Percentiles rank a stretch among this genome's conserved stretches.
These are phyloP conservation scores for Ailuropoda melanoleuca DNA, from an alignment of 2,113 vertebrate species.

Conservation along the genomic window DNA sequence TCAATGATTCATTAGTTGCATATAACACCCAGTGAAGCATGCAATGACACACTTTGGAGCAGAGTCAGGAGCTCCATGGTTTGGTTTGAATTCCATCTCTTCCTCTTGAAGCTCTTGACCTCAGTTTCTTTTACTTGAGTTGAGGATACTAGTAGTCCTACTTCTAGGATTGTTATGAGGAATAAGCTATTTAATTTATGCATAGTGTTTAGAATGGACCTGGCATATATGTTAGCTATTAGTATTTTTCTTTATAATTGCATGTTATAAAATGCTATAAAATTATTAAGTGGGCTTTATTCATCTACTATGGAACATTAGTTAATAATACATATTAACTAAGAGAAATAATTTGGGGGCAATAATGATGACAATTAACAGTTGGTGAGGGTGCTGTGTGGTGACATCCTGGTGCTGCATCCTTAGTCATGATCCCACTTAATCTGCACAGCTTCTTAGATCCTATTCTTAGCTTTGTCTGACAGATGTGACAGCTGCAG, in stretches of 20 bases:
- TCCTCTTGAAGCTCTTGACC: neutral
- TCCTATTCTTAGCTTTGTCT: neutral
- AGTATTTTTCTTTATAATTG: neutral
- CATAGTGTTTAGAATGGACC: neutral
- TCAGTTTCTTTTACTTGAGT: neutral
- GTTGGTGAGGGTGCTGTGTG: too few species aligned
- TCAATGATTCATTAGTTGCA: too few species aligned
- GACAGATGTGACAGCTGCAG: neutral
- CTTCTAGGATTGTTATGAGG: neutral
- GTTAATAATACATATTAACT: neutral
- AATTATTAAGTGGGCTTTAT: neutral
- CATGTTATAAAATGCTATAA: neutral
- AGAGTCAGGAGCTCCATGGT: neutral
- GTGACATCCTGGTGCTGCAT: accelerated
- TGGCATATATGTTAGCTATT: neutral
- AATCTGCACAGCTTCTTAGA: too few species aligned
- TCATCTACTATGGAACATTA: neutral
- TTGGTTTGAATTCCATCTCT: neutral
- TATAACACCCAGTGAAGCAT: too few species aligned
- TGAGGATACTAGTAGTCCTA: neutral
- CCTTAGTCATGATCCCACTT: too few species aligned
- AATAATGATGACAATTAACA: too few species aligned
- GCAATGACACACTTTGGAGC: neutral
- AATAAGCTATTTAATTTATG: neutral
- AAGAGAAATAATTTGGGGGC: neutral